Evolutionary conservation across 2,888 invertebrate genomes (phyloP).

Genomic region (Dendrolimus pini): DNA sequence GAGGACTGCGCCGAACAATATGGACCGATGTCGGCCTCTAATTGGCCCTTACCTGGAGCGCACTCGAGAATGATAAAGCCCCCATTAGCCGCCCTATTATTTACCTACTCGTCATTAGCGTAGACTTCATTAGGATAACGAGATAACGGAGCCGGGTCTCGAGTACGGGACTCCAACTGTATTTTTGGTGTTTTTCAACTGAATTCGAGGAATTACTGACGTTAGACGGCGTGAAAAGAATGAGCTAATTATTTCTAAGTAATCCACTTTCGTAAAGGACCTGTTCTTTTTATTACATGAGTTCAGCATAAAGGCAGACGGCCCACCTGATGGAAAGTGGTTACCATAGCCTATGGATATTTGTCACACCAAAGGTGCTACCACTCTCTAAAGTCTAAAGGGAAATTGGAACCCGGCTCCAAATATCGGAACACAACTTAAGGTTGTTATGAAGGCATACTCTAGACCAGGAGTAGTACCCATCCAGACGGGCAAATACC

Average conservation of each 20-base stretch:
- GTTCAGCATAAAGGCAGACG: too few species aligned
- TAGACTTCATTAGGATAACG: constrained; percentile 77
- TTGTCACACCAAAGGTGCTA: too few species aligned
- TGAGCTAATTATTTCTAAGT: constrained; percentile 53
- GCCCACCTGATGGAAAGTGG: too few species aligned
- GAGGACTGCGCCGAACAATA: constrained; percentile 71
- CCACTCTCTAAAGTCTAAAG: too few species aligned
- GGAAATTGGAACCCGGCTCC: too few species aligned
- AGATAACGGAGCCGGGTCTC: constrained; percentile 68
- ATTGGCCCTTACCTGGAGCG: constrained; percentile 77
- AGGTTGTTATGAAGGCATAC: too few species aligned
- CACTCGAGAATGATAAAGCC: constrained; percentile 77
- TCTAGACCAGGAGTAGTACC: too few species aligned
- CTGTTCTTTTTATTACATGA: constrained; percentile 2
- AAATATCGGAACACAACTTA: too few species aligned
- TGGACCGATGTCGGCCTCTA: constrained; percentile 74
- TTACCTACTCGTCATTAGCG: constrained; percentile 77
- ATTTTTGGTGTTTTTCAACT: constrained; percentile 64
- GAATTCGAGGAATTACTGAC: constrained; percentile 42
- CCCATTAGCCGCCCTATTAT: constrained; percentile 77
- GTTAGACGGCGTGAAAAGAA: constrained; percentile 30
- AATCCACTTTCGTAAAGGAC: constrained; percentile 22
- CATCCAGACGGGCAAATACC: background rate
- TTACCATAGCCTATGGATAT: too few species aligned
- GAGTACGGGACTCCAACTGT: constrained; percentile 46